Evolutionary conservation across 2,113 vertebrate species (phyloP).

Genomic region (Leuciscus idus): DNA sequence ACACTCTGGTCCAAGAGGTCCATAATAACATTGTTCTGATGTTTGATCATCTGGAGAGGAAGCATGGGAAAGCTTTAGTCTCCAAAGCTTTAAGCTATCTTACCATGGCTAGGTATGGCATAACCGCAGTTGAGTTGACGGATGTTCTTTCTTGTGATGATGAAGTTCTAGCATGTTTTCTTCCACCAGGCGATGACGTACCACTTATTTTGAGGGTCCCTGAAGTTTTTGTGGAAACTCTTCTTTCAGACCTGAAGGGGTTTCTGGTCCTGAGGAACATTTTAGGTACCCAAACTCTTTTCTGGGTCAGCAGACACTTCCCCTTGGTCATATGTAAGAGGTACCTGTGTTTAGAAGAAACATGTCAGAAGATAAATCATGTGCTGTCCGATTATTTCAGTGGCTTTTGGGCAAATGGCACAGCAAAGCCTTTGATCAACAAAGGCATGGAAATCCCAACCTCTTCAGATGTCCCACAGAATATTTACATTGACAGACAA

Average conservation of each 20-base stretch:
- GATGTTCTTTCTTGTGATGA: conserved; percentile 74
- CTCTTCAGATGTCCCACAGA: conserved; percentile 11
- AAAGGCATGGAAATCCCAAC: conserved; percentile 13
- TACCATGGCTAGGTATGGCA: conserved; percentile 72
- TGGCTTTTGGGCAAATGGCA: conserved; percentile 64
- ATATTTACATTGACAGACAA: conserved; percentile 62
- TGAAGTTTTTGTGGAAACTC: conserved; percentile 70
- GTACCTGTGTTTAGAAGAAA: conserved; percentile 66
- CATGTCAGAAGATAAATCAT: conserved; percentile 63
- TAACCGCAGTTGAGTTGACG: conserved; percentile 74
- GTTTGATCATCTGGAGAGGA: conserved; percentile 72
- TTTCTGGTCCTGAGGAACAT: conserved; percentile 68
- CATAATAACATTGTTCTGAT: conserved; percentile 71
- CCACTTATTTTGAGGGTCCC: conserved; percentile 62
- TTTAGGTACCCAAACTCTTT: conserved; percentile 65
- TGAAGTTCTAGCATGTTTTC: conserved; percentile 56
- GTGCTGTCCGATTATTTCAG: conserved; percentile 74
- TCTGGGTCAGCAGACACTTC: conserved; percentile 79
- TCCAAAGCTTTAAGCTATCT: conserved; percentile 70
- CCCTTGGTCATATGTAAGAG: conserved; percentile 66
- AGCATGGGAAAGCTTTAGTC: conserved; percentile 69
- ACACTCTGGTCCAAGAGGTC: conserved; percentile 66
- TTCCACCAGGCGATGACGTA: conserved; percentile 2
- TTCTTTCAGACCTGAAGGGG: conserved; percentile 72
- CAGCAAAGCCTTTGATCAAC: conserved; percentile 60